phyloP scores from a whole-genome alignment of 2,888 invertebrate species.

The Kuschelorhynchus macadamiae region DNA sequence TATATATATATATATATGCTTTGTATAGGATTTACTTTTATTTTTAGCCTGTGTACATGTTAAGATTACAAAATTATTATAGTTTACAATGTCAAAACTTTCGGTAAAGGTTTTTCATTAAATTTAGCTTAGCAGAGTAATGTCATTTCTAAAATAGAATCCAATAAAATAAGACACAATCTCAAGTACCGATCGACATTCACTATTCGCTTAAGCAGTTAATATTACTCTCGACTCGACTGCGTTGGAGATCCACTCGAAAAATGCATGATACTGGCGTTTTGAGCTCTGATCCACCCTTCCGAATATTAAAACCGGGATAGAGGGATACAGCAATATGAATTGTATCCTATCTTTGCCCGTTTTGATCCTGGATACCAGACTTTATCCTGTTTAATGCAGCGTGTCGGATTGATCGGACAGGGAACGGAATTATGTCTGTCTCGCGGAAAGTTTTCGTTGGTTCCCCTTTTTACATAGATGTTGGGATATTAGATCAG shows the following conservation, averaged over 20 bases:
- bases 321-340: slow-evolving; percentile 23
- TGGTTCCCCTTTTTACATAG: no score
- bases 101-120: no score
- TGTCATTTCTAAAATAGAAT: not conserved
- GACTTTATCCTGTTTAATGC: slow-evolving; percentile 35
- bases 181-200: not conserved
- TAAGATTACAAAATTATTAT: no score
- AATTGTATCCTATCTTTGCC: slow-evolving; percentile 23
- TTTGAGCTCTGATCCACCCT: slow-evolving; percentile 20
- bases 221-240: slow-evolving; percentile 15
- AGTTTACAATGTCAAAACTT: no score
- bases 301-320: slow-evolving; percentile 26
- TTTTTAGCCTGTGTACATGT: no score
- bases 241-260: slow-evolving; percentile 25
- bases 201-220: slow-evolving; percentile 1
- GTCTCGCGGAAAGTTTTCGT: no score
- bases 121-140: no score
- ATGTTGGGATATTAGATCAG: no score
- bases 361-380: slow-evolving; percentile 23
- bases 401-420: slow-evolving; percentile 12
- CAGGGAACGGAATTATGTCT: no score
- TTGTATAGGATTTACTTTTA: no score
- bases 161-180: not conserved
- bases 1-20: no score
- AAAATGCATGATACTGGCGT: slow-evolving; percentile 19